Evolutionary conservation across 1,140 invertebrate genomes (phyloP), one percentile per base, ranked within the genome.

Genomic region (Megalonaias nervosa): DNA sequence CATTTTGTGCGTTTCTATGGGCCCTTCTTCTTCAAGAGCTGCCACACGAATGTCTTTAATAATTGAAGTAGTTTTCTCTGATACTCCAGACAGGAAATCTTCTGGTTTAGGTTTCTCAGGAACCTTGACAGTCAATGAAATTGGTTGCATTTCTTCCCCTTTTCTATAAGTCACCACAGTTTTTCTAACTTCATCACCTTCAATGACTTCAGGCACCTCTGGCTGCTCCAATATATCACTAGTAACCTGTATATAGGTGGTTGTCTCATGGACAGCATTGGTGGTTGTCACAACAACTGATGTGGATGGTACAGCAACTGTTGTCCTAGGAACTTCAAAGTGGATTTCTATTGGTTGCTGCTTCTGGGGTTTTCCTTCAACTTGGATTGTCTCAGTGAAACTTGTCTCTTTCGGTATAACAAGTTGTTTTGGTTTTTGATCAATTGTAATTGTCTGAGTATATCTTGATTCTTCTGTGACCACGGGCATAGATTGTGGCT

Each of bases 121-220:
- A 23, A 86, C 48, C 65, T 84, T 75, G n/a, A 88, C 70, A 55
- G 72, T 75, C 13, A 89, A 59, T 66, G 86, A 80, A 31, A 88
- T 75, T 56, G 87, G 86, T 19, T 74, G 61, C 65, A 85, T 70
- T 64, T 85, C 82, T 60, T 82, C 75, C 60, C 83, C 84, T 14
- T 77, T 73, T 21, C 74, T 66, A 15, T 78, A 71, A 74, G 74
- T 67, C 56, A 86, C 72, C 21, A 77, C 79, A 60, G 81, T 85
- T 4, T 84, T 87, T 21, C 76, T 77, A 82, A 59, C 85, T n/a
- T 83, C 81, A 15, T 81, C 80, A 59, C 83, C 83, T 81, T 87
- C 86, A 17, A 75, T 81, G 14, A 88, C 81, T 31, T 73, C 74
- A 66, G 84, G 82, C 21, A 74, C 69, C 19, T 86, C 82, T 21